phyloP scores from a whole-genome alignment of 2,113 vertebrate genomes.

The Salminus brasiliensis region DNA sequence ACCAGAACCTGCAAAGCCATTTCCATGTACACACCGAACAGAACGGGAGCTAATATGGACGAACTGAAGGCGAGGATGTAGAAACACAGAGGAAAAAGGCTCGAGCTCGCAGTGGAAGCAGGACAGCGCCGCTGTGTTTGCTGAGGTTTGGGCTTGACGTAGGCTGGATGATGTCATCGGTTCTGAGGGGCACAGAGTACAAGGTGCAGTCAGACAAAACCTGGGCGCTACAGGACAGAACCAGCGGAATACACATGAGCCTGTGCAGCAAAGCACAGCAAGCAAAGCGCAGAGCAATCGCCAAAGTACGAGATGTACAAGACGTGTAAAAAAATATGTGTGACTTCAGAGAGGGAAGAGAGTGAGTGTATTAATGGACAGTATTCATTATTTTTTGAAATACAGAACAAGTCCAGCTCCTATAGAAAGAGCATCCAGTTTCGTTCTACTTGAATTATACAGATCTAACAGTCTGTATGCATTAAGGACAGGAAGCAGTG shows the following conservation, averaged over 20 bases:
- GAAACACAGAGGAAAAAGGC: not conserved
- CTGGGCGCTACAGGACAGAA: not conserved
- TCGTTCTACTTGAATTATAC: no score
- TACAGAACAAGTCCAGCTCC: not conserved
- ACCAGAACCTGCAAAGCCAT: not conserved
- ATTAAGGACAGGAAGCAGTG: not conserved
- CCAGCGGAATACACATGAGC: not conserved
- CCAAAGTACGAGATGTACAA: no score
- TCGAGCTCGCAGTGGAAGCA: not conserved
- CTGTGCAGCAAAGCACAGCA: not conserved
- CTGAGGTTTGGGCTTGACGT: constrained; percentile 42
- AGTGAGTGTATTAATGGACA: no score
- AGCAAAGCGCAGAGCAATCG: no score
- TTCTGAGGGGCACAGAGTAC: constrained; percentile 24
- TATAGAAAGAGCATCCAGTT: not conserved
- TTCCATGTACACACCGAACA: not conserved
- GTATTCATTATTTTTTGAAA: no score
- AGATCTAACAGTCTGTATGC: not conserved
- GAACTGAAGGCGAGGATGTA: not conserved
- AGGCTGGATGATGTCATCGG: constrained; percentile 45
- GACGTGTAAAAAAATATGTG: no score
- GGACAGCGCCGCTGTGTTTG: constrained; percentile 12
- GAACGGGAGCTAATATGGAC: not conserved
- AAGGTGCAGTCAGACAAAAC: constrained; percentile 38
- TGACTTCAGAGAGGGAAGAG: no score